Conservation (phyloP, 2,888 invertebrate genomes). For the Cheilosia impressa region DNA sequence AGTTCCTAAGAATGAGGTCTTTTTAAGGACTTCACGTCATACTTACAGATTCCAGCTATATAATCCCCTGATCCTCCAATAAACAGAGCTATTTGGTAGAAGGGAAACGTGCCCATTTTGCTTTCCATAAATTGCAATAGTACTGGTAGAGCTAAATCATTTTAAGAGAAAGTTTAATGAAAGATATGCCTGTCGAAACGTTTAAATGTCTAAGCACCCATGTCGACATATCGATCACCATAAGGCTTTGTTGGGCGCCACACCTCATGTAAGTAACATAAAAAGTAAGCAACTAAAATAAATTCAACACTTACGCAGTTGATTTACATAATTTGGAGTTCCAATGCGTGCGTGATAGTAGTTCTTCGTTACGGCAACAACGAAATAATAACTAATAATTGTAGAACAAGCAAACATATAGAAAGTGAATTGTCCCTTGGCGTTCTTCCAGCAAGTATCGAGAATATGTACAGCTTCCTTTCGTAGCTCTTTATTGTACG, state of each 20-base stretch:
- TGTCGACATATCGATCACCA: too few relatives aligned
- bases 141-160: slow-evolving; percentile 77
- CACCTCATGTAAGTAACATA: too few relatives aligned
- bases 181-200: too few relatives aligned
- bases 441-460: slow-evolving; percentile 77
- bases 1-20: neutral
- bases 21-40: neutral
- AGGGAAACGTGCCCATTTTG: slow-evolving; percentile 79
- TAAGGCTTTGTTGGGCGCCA: too few relatives aligned
- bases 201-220: too few relatives aligned
- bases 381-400: slow-evolving; percentile 77
- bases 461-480: slow-evolving; percentile 76
- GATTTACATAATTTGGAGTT: slow-evolving; percentile 75
- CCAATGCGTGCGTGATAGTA: slow-evolving; percentile 75
- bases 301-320: slow-evolving; percentile 77
- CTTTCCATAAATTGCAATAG: slow-evolving; percentile 79
- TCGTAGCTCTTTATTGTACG: slow-evolving; percentile 74
- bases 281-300: too few relatives aligned
- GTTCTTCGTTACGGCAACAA: slow-evolving; percentile 76
- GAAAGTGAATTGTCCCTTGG: slow-evolving; percentile 77
- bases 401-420: slow-evolving; percentile 76
- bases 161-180: too few relatives aligned
- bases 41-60: slow-evolving; percentile 78
- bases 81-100: slow-evolving; percentile 78
- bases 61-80: slow-evolving; percentile 75